Evolutionary conservation across 2,888 invertebrate species (phyloP), one percentile per base, ranked within the genome.

Genomic region (Ellobium chinense): DNA sequence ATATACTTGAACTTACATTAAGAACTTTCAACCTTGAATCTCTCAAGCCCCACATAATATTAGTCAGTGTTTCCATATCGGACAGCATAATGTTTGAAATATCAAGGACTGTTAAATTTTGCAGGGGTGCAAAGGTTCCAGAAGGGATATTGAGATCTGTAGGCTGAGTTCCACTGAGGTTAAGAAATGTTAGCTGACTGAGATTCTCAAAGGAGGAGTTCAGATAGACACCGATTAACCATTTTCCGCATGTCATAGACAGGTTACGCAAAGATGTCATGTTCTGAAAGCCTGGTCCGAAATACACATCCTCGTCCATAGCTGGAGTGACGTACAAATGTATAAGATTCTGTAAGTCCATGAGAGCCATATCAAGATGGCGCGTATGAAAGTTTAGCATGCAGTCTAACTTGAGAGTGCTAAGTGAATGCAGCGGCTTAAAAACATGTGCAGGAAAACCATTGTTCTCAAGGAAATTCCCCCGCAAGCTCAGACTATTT

Each of bases 171-270:
- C 60, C 27, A 5, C 60, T 60, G 1, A 73, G 34, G 29, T 27
- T 1, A 0, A 73, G 18, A 1, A 18, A 37, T 60, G 7, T 60
- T 21, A 73, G 21, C 1, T 73, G 60, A 9, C 27, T 27, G n/a
- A 73, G 9, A 37, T 73, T 60, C n/a, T 14, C 31, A 18, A 73
- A 73, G 9, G 73, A 58, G 18, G 37, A 0, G 18, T 73, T 73
- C 0, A 1, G 7, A 14, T 58, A 36, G n/a, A n/a, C n/a, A n/a
- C n/a, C n/a, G n/a, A n/a, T n/a, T n/a, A n/a, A n/a, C n/a, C n/a
- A n/a, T n/a, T n/a, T n/a, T n/a, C n/a, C n/a, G n/a, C n/a, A n/a
- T n/a, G n/a, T n/a, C n/a, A 73, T 2, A 2, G 4, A 1, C 37
- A 73, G 34, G 1, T 60, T 24, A 1, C 37, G 7, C 27, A 73